Evolutionary conservation across 2,113 vertebrate species (phyloP).

Genomic region (Otolemur garnettii): DNA sequence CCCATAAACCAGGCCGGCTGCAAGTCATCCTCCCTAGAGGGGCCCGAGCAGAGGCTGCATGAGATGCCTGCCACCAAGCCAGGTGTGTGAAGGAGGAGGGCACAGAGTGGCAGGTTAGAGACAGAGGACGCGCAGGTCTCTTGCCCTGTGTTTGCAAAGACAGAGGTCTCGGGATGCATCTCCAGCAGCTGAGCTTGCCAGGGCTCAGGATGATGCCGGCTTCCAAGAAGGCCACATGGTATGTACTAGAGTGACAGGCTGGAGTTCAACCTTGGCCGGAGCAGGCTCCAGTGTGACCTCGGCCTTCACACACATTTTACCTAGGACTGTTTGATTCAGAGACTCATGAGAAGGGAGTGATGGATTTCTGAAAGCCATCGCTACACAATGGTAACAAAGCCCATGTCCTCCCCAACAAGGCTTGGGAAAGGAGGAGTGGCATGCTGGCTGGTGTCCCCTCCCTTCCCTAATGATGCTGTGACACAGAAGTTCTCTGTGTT

Average conservation of each 20-base stretch:
- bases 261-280: no score
- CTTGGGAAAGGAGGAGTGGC: no score
- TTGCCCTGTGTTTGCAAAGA: background rate
- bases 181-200: background rate
- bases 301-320: background rate
- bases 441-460: accelerated
- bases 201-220: background rate
- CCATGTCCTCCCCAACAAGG: background rate
- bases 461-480: background rate
- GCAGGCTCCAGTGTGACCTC: background rate
- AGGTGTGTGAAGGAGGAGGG: background rate
- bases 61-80: no score
- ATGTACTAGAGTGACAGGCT: background rate
- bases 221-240: background rate
- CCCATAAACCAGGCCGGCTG: slow-evolving; percentile 50
- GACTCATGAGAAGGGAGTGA: background rate
- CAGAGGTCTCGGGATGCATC: background rate
- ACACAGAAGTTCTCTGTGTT: no score
- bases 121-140: accelerated
- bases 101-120: background rate
- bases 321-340: background rate
- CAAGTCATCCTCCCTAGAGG: background rate
- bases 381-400: background rate
- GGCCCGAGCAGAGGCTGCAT: no score
- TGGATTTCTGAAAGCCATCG: background rate